A percentile compares a stretch with the other conserved stretches of the same genome.
These are phyloP conservation scores for Lobophora halterata DNA, from an alignment of 2,888 invertebrate genomes.

Conservation along the genomic window DNA sequence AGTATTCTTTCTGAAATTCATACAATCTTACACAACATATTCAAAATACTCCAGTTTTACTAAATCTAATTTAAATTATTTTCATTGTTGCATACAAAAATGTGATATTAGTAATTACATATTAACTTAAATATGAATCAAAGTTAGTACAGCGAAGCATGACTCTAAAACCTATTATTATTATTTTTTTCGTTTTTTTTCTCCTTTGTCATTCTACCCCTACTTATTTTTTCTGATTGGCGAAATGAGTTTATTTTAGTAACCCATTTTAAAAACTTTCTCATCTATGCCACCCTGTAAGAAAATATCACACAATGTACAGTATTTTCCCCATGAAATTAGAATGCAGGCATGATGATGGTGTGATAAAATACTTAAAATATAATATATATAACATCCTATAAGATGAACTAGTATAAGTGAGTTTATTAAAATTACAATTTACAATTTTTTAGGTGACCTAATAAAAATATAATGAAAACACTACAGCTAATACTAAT, in stretches of 20 bases:
- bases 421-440: too few species aligned
- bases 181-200: constrained; percentile 26
- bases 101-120: constrained; percentile 25
- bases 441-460: too few species aligned
- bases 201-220: constrained; percentile 19
- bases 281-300: constrained; percentile 73
- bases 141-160: constrained; percentile 63
- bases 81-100: constrained; percentile 7
- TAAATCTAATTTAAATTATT: constrained; percentile 11
- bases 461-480: too few species aligned
- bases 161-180: constrained; percentile 36
- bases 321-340: constrained; percentile 6
- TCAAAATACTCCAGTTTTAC: constrained; percentile 7
- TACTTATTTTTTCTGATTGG: constrained; percentile 12
- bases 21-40: constrained; percentile 21
- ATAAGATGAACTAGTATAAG: too few species aligned
- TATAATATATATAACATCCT: too few species aligned
- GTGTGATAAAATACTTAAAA: too few species aligned
- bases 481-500: too few species aligned
- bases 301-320: constrained; percentile 42
- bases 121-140: constrained; percentile 23
- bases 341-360: too few species aligned
- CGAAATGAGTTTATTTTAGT: constrained; percentile 12
- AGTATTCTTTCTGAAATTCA: constrained; percentile 45
- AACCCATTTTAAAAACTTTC: constrained; percentile 25